Evolutionary conservation across 2,888 invertebrate genomes (phyloP), one percentile per base, ranked within the genome.

Genomic region (Folsomia manolachei): DNA sequence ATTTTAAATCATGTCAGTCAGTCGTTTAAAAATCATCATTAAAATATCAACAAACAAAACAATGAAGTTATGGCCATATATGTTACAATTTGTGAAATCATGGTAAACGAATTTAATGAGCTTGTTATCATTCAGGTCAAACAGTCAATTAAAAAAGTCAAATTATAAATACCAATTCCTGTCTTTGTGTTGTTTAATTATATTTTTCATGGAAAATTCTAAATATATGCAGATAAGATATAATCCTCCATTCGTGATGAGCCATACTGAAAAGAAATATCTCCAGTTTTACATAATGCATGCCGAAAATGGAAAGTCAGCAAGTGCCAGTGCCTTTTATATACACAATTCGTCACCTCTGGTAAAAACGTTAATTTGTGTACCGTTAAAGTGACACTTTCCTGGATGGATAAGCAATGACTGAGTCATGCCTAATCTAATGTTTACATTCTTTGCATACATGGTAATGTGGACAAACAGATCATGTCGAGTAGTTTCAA

Each of bases 371-470:
- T 9, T 4, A 39, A n/a, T n/a, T n/a, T n/a, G n/a, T n/a, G n/a
- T n/a, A n/a, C n/a, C 4, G 39, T 39, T 39, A 14, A 39, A 39
- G 39, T 39, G 39, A 14, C 39, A 39, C 39, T 39, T 64, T 21
- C 4, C 19, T 60, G 60, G 60, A 4, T 64, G 64, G 64, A 64
- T n/a, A 64, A 64, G 64, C 21, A 64, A 64, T 64, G 27, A 64
- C 27, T 64, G 27, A 21, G 26, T 64, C 26, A 25, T 24, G 27
- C 26, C 62, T 25, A 25, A n/a, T 62, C 24, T 7, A 23, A 62
- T n/a, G n/a, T n/a, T n/a, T n/a, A n/a, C n/a, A n/a, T n/a, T n/a
- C n/a, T n/a, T n/a, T n/a, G n/a, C n/a, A n/a, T n/a, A n/a, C n/a
- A n/a, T n/a, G n/a, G n/a, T n/a, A n/a, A n/a, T n/a, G n/a, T n/a